These are phyloP conservation scores for Calyptommatus sinebrachiatus DNA, from an alignment of 2,113 vertebrate species.

Conservation along the genomic window DNA sequence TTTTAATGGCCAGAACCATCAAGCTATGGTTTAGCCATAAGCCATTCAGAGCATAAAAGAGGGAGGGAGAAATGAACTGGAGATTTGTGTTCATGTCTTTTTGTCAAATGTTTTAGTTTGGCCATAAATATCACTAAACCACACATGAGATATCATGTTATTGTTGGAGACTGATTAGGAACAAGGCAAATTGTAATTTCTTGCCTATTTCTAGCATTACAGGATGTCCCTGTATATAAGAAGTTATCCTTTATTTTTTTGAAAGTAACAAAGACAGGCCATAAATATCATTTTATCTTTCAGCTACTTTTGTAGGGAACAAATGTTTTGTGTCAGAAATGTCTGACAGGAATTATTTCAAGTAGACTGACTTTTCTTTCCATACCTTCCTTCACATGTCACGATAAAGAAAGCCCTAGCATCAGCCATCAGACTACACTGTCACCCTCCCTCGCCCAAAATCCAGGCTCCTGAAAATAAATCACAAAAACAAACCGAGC, in stretches of 20 bases:
- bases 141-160: neutral
- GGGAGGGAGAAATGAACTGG: too few species aligned
- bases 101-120: neutral
- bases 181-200: neutral
- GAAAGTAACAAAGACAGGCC: neutral
- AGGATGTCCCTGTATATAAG: neutral
- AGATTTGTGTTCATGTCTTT: neutral
- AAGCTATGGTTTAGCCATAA: too few species aligned
- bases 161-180: neutral
- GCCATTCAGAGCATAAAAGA: too few species aligned
- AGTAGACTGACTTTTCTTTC: neutral
- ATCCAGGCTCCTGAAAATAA: neutral
- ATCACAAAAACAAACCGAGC: neutral
- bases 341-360: neutral
- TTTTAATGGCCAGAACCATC: too few species aligned
- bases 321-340: neutral
- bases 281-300: neutral
- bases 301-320: neutral
- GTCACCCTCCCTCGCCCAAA: neutral
- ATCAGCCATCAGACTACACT: neutral
- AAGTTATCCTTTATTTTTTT: neutral
- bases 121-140: neutral
- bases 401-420: neutral
- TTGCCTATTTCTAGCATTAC: constrained; percentile 6
- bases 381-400: neutral